Base-by-base conservation (phyloP, 2,888 invertebrate genomes). In the Diogma glabrata region DNA sequence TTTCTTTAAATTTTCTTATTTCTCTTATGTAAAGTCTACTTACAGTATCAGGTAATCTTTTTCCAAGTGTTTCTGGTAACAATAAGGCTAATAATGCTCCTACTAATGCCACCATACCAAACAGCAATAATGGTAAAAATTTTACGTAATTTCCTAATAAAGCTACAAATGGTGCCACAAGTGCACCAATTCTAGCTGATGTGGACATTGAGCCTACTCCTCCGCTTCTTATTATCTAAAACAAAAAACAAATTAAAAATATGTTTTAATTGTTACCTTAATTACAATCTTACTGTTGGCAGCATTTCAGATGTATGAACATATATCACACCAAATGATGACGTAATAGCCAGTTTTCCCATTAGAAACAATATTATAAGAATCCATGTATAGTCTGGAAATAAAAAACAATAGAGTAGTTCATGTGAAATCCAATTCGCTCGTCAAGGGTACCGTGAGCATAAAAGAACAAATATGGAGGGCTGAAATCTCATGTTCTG, bases 301-400 rank as follows among this genome's bases (percentile, higher is more conserved):
- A 70, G 63, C 67, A 70, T 70, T 62, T 70, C 70, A 7, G 70
- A 68, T 6, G 67, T 68, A 57, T 80, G 78, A 2, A 82, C 77
- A 57, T 81, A 82, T 24, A 79, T 72, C 5, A 79, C 71, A 0
- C 77, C 75, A 64, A 81, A 81, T 1, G 80, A 74, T 3, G 78
- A 75, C 2, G 81, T 79, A 43, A 81, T 76, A 9, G 76, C 78
- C 53, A 81, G 64, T 64, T 82, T 82, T 49, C 81, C 81, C 43
- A 77, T 61, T 48, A 81, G 68, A 58, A 80, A 80, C 14, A 81
- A 63, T 0, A 70, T 58, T 3, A 78, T 72, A 23, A 76, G 68
- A 1, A 73, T 65, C 77, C 78, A 78, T 24, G 69, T 65, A 30
- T 66, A 61, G 58, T 69, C 76, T 76, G 57, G 30, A 63, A 61